Evolutionary conservation across 92 coral and sea anemone genomes (phyloP).

Genomic region (Actinernus sp.): DNA sequence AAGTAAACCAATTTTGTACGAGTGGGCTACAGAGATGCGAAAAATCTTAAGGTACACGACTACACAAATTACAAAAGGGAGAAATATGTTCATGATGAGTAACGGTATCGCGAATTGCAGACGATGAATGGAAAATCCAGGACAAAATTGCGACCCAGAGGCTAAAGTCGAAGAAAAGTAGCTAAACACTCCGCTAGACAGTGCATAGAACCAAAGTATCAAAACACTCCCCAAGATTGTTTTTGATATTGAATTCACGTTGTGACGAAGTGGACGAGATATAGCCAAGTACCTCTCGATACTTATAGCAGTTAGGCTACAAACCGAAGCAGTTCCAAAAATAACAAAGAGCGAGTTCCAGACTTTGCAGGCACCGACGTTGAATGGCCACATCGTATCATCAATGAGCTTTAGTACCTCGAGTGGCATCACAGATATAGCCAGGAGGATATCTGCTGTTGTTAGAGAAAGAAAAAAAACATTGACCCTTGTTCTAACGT

Average conservation of each 20-base stretch:
- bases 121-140: too few relatives aligned
- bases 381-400: constrained; percentile 36
- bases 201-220: constrained; percentile 33
- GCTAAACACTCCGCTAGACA: constrained; percentile 25
- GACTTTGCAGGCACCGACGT: constrained; percentile 5
- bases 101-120: constrained; percentile 33
- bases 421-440: constrained; percentile 47
- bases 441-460: constrained; percentile 43
- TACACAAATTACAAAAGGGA: constrained; percentile 23
- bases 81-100: constrained; percentile 14
- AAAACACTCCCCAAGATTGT: background rate
- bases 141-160: too few relatives aligned
- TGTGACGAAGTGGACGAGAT: constrained; percentile 36
- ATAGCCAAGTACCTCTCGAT: constrained; percentile 36
- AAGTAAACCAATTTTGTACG: constrained; percentile 4
- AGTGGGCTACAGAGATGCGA: constrained; percentile 34
- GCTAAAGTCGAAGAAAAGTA: constrained; percentile 31
- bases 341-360: constrained; percentile 56
- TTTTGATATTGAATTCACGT: constrained; percentile 12
- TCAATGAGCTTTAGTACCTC: constrained; percentile 13
- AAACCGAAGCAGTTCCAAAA: constrained; percentile 38
- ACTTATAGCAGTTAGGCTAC: constrained; percentile 28
- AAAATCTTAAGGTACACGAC: constrained; percentile 22
- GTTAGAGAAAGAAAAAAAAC: constrained; percentile 34
- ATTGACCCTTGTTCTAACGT: constrained; percentile 34